Base-by-base conservation (phyloP, 2,797 vertebrate species). In the Cryptoblepharus egeriae region DNA sequence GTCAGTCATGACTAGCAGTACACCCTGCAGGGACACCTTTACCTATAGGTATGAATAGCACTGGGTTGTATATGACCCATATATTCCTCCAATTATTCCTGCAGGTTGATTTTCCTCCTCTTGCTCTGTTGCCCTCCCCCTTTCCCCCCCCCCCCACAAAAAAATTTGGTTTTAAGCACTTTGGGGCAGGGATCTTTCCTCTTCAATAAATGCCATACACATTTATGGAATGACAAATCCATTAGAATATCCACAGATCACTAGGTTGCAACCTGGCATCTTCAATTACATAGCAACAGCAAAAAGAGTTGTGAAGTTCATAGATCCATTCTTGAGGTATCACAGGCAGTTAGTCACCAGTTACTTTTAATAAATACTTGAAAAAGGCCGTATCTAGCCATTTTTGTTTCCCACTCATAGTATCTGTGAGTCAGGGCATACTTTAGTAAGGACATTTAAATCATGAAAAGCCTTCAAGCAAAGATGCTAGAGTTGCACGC, bases 391-490 rank as follows among this genome's bases (percentile, higher is more conserved):
- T 49, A 77, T 64, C 60, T 42, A 61, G 24, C 3, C 24, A 65
- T 30, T 37, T 37, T 61, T 71, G 24, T 60, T 73, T 81, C 70
- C 58, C 16, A 52, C 60, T 64, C 42, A 64, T 32, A 35, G 42
- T 63, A 80, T 60, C 55, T 22, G 26, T 52, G 58, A 80, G 58
- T 55, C 69, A 80, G 69, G 67, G 39, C 24, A 70, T 79, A n/a
- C 60, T 74, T 74, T 39, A 65, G 65, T 37, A 45, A 73, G 65
- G 70, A 65, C 79, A 81, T 81, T 81, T 81, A 74, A 81, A 74
- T 74, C 32, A 74, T 12, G 35, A 64, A 35, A 26, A 64, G 32
- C 61, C 79, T 71, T 65, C 71, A 55, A 74, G 79, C 60, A 39
- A 65, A 74, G 32, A 64, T n/a, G 45, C 35, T 65, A 65, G 42